Percentiles rank a stretch among this genome's conserved stretches.
These are phyloP conservation scores for Philaenus spumarius DNA, from an alignment of 1,140 invertebrate species.

Conservation along the genomic window DNA sequence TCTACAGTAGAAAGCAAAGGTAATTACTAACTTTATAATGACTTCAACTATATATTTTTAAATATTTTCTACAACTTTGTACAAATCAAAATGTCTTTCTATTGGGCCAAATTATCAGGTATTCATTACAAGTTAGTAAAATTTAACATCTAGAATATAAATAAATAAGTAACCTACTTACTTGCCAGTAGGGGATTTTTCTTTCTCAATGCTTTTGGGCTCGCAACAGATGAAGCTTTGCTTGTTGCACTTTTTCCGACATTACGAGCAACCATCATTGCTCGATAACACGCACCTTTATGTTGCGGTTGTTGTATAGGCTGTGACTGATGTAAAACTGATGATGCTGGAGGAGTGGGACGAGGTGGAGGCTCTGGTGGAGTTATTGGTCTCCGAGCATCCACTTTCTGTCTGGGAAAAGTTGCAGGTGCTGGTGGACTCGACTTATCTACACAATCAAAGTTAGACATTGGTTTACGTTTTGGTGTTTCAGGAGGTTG, in stretches of 20 bases:
- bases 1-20: too few species aligned
- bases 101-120: not conserved
- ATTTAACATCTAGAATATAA: too few species aligned
- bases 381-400: slow-evolving; percentile 34
- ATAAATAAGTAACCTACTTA: too few species aligned
- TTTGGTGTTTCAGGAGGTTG: slow-evolving; percentile 10
- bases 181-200: slow-evolving; percentile 61
- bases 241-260: slow-evolving; percentile 37
- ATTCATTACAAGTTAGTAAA: not conserved
- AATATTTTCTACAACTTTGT: too few species aligned
- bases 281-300: slow-evolving; percentile 43
- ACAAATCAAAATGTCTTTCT: not conserved
- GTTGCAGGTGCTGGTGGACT: slow-evolving; percentile 22
- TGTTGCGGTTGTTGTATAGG: slow-evolving; percentile 10
- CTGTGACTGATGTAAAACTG: too few species aligned
- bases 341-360: slow-evolving; percentile 31
- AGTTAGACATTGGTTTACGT: slow-evolving; percentile 12
- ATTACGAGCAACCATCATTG: slow-evolving; percentile 45
- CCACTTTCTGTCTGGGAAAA: slow-evolving; percentile 30
- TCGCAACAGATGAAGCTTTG: slow-evolving; percentile 34
- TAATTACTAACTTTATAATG: too few species aligned
- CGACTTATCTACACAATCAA: slow-evolving; percentile 7
- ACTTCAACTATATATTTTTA: too few species aligned
- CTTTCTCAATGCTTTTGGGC: slow-evolving; percentile 50
- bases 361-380: slow-evolving; percentile 46